Conservation (phyloP, 1,140 invertebrate species). For the Panagrolaimus sp. region DNA sequence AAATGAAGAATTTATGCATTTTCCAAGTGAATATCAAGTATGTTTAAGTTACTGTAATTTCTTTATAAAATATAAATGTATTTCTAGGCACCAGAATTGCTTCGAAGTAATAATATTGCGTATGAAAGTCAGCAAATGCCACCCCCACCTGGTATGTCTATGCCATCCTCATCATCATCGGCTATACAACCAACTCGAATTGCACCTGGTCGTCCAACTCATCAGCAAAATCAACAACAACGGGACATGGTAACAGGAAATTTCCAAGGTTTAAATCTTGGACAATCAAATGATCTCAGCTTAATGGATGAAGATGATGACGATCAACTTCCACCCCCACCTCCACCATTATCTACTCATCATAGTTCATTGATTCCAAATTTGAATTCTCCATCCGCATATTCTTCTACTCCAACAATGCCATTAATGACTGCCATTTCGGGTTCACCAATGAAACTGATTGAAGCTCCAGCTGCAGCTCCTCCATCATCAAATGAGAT, state of each 20-base stretch:
- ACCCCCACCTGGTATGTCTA: constrained; percentile 11
- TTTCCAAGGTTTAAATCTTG: not conserved
- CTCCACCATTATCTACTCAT: constrained; percentile 10
- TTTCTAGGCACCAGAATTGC: not conserved
- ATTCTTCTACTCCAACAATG: not conserved
- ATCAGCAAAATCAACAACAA: not conserved
- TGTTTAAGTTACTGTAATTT: not conserved
- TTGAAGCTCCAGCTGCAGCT: not conserved
- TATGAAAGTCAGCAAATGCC: not conserved
- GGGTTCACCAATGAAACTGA: too few species aligned
- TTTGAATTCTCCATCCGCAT: not conserved
- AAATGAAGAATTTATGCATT: constrained; percentile 3
- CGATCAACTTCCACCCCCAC: constrained; percentile 11
- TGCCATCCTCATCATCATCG: not conserved
- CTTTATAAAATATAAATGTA: not conserved
- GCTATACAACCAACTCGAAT: not conserved
- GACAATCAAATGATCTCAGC: not conserved
- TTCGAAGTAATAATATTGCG: not conserved
- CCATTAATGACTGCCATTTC: not conserved
- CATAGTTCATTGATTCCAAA: not conserved
- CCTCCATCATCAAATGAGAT: not conserved
- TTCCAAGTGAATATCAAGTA: constrained; percentile 9
- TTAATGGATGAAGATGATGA: constrained; percentile 13
- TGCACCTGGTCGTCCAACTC: too few species aligned
- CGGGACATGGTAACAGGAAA: not conserved